Conservation (phyloP, 2,888 invertebrate species). For the Rhagonycha lutea region DNA sequence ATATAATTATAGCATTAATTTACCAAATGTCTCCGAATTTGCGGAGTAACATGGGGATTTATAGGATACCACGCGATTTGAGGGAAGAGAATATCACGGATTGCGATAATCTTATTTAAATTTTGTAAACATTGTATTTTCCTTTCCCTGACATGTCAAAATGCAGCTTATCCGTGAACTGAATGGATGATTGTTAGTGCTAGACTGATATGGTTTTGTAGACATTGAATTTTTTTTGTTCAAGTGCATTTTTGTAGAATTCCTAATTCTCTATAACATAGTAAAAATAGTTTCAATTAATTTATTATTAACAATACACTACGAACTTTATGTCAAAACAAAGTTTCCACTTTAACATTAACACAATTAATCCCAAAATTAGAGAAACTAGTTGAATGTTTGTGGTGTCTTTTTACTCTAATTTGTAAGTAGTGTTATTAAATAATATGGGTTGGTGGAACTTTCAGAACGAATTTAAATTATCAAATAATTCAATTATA, state of each 20-base stretch:
- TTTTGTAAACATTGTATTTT: neutral
- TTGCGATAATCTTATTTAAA: neutral
- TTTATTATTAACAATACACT: neutral
- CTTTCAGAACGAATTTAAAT: neutral
- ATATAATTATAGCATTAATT: neutral
- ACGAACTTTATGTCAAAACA: neutral
- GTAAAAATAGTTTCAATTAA: neutral
- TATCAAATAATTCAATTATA: neutral
- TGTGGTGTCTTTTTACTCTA: neutral
- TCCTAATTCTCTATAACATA: neutral
- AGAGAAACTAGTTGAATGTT: neutral
- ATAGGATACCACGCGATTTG: neutral
- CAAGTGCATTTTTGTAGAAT: neutral
- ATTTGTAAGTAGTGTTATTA: neutral
- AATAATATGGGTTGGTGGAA: neutral
- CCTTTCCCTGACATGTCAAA: neutral
- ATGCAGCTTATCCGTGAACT: neutral
- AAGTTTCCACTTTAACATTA: neutral
- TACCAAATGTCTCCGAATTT: neutral
- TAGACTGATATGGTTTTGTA: too few species aligned
- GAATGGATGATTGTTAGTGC: neutral
- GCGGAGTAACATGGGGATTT: neutral
- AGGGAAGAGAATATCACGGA: neutral
- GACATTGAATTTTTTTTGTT: too few species aligned
- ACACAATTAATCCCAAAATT: neutral